A percentile compares a stretch with the other conserved stretches of the same genome.
These are phyloP conservation scores for Helostoma temminkii DNA, from an alignment of 2,797 vertebrate species.

Conservation along the genomic window DNA sequence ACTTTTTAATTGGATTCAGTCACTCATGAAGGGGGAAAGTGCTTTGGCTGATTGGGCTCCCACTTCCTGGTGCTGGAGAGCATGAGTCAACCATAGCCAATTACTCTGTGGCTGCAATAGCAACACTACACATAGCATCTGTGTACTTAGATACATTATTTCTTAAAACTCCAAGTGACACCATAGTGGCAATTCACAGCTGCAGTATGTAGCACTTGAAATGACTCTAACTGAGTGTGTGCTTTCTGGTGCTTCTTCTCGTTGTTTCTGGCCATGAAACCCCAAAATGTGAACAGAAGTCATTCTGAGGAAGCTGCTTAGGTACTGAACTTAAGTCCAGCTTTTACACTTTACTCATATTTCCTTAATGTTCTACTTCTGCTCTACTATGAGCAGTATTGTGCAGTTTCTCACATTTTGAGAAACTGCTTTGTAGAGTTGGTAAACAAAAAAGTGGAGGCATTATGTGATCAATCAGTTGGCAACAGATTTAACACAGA, in stretches of 20 bases:
- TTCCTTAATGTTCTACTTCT: no score
- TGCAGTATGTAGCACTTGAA: neutral
- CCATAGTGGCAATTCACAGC: neutral
- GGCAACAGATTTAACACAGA: no score
- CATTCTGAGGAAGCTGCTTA: no score
- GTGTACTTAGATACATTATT: neutral
- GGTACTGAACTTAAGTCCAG: no score
- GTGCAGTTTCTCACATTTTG: no score
- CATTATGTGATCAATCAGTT: no score
- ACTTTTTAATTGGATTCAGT: conserved; percentile 68
- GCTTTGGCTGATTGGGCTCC: conserved; percentile 48
- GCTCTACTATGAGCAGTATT: no score
- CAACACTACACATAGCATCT: conserved; percentile 35
- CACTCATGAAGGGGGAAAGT: conserved; percentile 58
- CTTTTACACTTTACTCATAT: no score
- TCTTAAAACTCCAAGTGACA: neutral
- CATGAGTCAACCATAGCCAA: conserved; percentile 65
- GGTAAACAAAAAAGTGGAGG: no score
- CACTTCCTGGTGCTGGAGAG: conserved; percentile 46
- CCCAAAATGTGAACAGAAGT: neutral
- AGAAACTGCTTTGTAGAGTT: no score
- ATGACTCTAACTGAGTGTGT: neutral
- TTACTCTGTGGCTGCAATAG: conserved; percentile 60
- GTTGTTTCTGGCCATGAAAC: neutral
- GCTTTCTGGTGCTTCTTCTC: neutral